Evolutionary conservation across 2,113 vertebrate genomes (phyloP), one percentile per base, ranked within the genome.

Genomic region (Tamias sibiricus): DNA sequence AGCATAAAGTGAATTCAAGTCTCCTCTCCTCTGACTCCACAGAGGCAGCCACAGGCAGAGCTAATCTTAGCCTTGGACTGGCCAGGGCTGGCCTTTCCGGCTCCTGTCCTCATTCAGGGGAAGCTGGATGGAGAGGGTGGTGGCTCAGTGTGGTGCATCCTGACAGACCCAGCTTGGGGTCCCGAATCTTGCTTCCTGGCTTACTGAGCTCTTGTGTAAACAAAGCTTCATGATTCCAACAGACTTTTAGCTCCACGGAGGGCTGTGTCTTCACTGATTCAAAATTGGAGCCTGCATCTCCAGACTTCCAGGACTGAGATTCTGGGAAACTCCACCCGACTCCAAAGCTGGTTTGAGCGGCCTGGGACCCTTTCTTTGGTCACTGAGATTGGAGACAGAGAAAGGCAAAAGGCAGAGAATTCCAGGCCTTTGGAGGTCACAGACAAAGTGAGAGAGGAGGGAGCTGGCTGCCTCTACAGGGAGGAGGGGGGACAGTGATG

Each of bases 401-500:
- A 87, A 89, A 66, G 83, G 75, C 59, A 59, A 35, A 69, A 69
- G 85, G 22, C 62, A 85, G 86, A 86, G 82, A 40, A 76, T 37
- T 74, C 30, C 19, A 1, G 81, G 88, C 90, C 86, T 85, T 66
- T 72, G 68, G 88, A 96, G 95, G 96, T 97, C 91, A 88, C 4
- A 5, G 69, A 71, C 28, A 37, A 40, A 24, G 52, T 0, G 37
- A 76, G 86, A 76, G 86, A 68, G 92, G 77, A n/a, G 44, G 28
- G 5, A 30, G 47, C 80, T 0, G 8, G 35, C 40, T n/a, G 79
- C 54, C 35, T 79, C 54, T 4, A 20, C 35, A 7, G 20, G 54
- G 30, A 76, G 90, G 54, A 37, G 69, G 88, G 62, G 68, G 40
- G 8, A 12, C 47, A 49, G 37, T 4, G 88, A 69, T 93, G 54